Base-by-base conservation (phyloP, 2,113 vertebrate genomes). In the Bufo gargarizans region DNA sequence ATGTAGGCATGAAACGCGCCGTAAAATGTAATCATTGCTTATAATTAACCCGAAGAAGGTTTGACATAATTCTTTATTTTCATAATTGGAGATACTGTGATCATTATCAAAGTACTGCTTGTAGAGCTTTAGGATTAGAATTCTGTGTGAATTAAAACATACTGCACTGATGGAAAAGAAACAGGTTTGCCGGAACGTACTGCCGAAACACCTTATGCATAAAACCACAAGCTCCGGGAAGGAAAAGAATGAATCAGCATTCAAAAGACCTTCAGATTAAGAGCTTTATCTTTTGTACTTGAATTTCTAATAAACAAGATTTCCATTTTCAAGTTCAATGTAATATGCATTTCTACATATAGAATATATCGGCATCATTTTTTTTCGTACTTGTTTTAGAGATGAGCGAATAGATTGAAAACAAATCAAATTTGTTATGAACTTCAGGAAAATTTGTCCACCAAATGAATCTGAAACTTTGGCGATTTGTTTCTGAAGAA, bases 21-120 rank as follows among this genome's bases (percentile, higher is more conserved):
- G 58, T 65, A 86, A 53, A 86, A 78, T 86, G 55, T 47, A 86
- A 85, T 45, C 55, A 71, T 47, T 10, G 45, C 16, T 59, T 58
- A 59, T 85, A 49, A 86, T 86, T 77, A 78, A 77, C 76, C 55
- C 58, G 53, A 55, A 71, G 49, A 50, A 22, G 71, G 33, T 59
- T 85, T 84, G 59, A 80, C 77, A 80, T 80, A 58, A 80, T 58
- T 33, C 56, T 58, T 80, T 80, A 56, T 80, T 80, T 80, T 58
- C 77, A 80, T 56, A 80, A 58, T 80, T 56, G 77, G 53, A 80
- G 77, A 80, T 80, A 80, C 76, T 77, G 77, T 58, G 53, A 80
- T 80, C 77, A 59, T 80, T 80, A 80, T 80, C 77, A 58, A 56
- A 80, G 56, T 80, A 43, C 17, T 80, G 20, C 77, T 80, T 33